Percentiles rank a stretch among this genome's conserved stretches.
phyloP scores from a whole-genome alignment of 1,140 invertebrate species.

The Polypedilum vanderplanki region DNA sequence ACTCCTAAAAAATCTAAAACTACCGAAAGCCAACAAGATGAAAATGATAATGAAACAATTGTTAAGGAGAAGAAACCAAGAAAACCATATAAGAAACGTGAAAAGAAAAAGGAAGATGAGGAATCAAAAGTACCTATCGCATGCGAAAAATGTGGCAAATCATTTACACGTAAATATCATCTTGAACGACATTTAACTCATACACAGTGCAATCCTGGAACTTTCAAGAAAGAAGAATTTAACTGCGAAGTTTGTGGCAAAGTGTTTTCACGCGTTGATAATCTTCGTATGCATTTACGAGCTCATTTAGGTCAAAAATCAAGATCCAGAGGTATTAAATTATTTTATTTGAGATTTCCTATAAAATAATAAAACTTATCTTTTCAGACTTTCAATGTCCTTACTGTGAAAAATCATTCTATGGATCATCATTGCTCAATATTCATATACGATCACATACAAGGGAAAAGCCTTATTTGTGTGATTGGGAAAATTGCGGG shows the following conservation, averaged over 20 bases:
- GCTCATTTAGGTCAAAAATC: slow-evolving; percentile 60
- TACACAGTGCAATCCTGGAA: slow-evolving; percentile 56
- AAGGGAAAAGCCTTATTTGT: slow-evolving; percentile 47
- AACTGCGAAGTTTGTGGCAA: slow-evolving; percentile 60
- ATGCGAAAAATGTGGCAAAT: slow-evolving; percentile 50
- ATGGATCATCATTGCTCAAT: slow-evolving; percentile 56
- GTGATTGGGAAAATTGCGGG: slow-evolving; percentile 57
- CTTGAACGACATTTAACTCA: slow-evolving; percentile 66
- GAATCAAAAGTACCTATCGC: slow-evolving; percentile 36
- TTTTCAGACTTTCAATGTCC: slow-evolving; percentile 51
- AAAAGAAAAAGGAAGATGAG: not conserved
- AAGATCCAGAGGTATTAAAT: slow-evolving; percentile 47
- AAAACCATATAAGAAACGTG: not conserved
- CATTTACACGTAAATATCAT: slow-evolving; percentile 69
- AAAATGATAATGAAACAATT: not conserved
- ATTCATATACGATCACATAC: slow-evolving; percentile 66
- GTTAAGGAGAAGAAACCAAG: not conserved
- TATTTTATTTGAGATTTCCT: no score
- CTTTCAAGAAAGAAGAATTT: slow-evolving; percentile 34
- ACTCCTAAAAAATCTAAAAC: not conserved
- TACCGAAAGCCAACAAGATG: not conserved
- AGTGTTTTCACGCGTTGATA: slow-evolving; percentile 67
- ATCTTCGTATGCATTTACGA: slow-evolving; percentile 65
- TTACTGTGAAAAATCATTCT: slow-evolving; percentile 63
- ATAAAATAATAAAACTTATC: no score